phyloP scores from a whole-genome alignment of 2,888 invertebrate genomes.

The Trichacis sp. region DNA sequence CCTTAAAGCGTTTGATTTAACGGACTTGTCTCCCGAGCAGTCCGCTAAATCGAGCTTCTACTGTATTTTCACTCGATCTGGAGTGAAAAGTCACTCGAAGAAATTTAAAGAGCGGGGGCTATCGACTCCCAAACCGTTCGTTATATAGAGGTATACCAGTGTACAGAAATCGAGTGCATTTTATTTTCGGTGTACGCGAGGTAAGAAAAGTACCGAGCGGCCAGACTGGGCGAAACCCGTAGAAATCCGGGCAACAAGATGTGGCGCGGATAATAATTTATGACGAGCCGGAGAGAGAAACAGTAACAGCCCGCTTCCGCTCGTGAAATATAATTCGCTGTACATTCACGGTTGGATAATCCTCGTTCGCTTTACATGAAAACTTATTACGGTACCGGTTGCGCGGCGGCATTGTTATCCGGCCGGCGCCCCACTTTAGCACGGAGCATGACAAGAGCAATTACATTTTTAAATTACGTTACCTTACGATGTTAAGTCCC shows the following conservation, averaged over 20 bases:
- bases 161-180: too few species aligned
- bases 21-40: too few species aligned
- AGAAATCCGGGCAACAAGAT: conserved; percentile 34
- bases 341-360: conserved; percentile 68
- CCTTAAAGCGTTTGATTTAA: too few species aligned
- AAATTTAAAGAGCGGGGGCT: too few species aligned
- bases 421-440: conserved; percentile 48
- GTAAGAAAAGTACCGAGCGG: neutral
- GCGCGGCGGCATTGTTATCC: conserved; percentile 47
- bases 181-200: too few species aligned
- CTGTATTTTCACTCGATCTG: too few species aligned
- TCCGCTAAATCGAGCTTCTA: too few species aligned
- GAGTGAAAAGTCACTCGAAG: too few species aligned
- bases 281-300: conserved; percentile 54
- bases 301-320: conserved; percentile 65
- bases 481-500: conserved; percentile 64
- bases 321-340: conserved; percentile 67
- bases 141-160: too few species aligned
- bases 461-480: conserved; percentile 68
- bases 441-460: conserved; percentile 66
- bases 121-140: too few species aligned
- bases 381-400: conserved; percentile 65
- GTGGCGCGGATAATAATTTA: conserved; percentile 52
- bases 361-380: conserved; percentile 66
- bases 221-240: conserved; percentile 31